Conservation (phyloP, 2,888 invertebrate species). For the Netelia virgata region DNA sequence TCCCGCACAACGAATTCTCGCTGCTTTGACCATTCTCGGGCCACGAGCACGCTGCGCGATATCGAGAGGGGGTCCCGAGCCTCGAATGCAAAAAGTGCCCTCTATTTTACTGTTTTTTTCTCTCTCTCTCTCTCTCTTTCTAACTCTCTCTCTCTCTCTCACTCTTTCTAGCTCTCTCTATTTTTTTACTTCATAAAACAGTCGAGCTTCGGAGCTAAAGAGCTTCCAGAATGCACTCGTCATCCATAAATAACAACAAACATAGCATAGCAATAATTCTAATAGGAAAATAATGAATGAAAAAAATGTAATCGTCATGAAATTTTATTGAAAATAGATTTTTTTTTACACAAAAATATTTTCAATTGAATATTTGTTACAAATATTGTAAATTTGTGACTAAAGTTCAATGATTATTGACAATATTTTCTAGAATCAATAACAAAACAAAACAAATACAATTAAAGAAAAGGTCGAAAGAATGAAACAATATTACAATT, state of each 20-base stretch:
- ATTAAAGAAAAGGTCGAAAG: not conserved
- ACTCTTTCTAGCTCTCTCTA: too few relatives aligned
- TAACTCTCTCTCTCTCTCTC: not conserved
- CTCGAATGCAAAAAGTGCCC: not conserved
- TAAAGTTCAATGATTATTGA: too few relatives aligned
- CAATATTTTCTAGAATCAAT: too few relatives aligned
- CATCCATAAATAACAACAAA: too few relatives aligned
- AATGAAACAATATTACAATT: too few relatives aligned
- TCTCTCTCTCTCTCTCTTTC: too few relatives aligned
- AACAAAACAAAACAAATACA: too few relatives aligned
- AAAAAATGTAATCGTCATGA: not conserved
- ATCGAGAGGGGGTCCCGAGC: not conserved
- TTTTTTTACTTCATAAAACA: not conserved
- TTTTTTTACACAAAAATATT: too few relatives aligned
- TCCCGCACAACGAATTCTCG: conserved; percentile 22
- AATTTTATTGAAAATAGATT: too few relatives aligned
- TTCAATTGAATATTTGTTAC: too few relatives aligned
- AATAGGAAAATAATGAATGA: not conserved
- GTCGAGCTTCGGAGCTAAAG: not conserved
- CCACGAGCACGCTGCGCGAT: not conserved
- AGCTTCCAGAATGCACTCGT: not conserved
- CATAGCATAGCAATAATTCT: too few relatives aligned
- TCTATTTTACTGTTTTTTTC: not conserved
- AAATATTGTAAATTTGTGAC: too few relatives aligned
- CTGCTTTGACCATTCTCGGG: not conserved